Evolutionary conservation across 2,797 vertebrate genomes (phyloP), one percentile per base, ranked within the genome.

Genomic region (Centroberyx gerrardi): DNA sequence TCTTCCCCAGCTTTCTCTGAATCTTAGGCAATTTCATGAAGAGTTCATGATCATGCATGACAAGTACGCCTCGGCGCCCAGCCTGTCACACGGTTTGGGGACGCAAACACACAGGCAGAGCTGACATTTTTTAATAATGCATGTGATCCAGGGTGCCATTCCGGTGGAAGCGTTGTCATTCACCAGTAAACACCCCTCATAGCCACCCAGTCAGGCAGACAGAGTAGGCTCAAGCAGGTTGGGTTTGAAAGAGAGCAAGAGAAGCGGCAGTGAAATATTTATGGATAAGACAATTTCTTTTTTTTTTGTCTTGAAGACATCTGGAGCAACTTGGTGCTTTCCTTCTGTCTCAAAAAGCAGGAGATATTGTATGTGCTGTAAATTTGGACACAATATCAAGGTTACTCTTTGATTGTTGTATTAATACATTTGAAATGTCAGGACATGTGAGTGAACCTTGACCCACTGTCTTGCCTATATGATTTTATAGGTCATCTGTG

Each of bases 91-190:
- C 49, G 62, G 64, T 65, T 51, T 33, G 33, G 51, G 48, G 79
- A 76, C 52, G 61, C 72, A 87, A 82, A 87, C 84, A 79, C 62
- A 51, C 62, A 80, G 84, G 67, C 81, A 84, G 74, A 42, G 62
- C 68, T 90, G 89, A 87, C 86, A 89, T 92, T 84, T 91, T 84
- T 91, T 72, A 92, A 90, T 93, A 93, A 92, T 91, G 82, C 78
- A 92, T 90, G 77, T n/a, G 58, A 79, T 78, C 82, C 76, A 52
- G 77, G 76, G 70, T 78, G 75, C 74, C 78, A 92, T 95, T 95
- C 87, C 93, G 88, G 90, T 78, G 87, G 80, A 81, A 68, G 72
- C 44, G 73, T 83, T 67, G 82, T 86, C 89, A 90, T 78, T 86
- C 76, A 80, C 78, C 55, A 82, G 86, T 84, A 81, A 94, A 76